Conservation (phyloP, 2,797 vertebrate species). For the Peromyscus attwateri region DNA sequence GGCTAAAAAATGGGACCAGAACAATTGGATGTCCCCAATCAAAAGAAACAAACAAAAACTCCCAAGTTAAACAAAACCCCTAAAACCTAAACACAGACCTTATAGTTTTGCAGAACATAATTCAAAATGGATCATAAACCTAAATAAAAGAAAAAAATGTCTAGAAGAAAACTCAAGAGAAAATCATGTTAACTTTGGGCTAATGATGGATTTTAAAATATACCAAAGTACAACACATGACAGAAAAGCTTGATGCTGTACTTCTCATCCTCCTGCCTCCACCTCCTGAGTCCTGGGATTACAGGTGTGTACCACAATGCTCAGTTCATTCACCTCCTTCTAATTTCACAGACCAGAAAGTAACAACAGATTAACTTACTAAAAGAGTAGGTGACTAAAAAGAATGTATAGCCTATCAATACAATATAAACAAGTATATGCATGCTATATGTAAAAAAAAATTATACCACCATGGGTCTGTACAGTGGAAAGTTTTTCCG, state of each 20-base stretch:
- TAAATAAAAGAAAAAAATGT: slow-evolving; percentile 42
- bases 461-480: not conserved
- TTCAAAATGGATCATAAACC: slow-evolving; percentile 7
- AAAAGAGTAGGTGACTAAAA: not conserved
- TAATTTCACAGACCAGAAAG: not conserved
- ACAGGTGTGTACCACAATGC: not conserved
- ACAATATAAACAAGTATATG: not conserved
- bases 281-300: not conserved
- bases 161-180: slow-evolving; percentile 46
- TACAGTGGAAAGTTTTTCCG: slow-evolving; percentile 39
- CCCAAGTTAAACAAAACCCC: not conserved
- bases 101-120: not conserved
- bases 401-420: not conserved
- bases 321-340: not conserved
- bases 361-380: slow-evolving; percentile 11
- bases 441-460: not conserved
- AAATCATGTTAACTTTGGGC: not conserved
- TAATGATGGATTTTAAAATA: slow-evolving; percentile 37
- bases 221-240: not conserved
- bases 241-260: slow-evolving; percentile 27
- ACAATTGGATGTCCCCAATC: not conserved
- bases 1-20: not conserved
- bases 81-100: slow-evolving; percentile 33
- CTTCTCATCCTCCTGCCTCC: not conserved
- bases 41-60: not conserved